phyloP scores from a whole-genome alignment of 2,797 vertebrate species.

The Smutsia gigantea region DNA sequence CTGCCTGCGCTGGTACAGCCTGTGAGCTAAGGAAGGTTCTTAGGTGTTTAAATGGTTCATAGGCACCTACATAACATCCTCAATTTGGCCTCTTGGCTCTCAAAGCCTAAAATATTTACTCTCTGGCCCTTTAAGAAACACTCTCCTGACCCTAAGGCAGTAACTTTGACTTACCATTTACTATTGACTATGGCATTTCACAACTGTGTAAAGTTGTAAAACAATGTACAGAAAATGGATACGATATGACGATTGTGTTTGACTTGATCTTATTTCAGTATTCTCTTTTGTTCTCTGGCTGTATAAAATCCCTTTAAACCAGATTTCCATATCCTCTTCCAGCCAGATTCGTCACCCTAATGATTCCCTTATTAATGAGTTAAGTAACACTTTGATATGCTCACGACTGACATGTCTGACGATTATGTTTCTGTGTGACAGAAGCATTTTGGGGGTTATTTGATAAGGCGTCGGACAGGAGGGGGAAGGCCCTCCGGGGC shows the following conservation, averaged over 20 bases:
- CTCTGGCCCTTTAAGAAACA: not conserved
- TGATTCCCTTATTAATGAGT: not conserved
- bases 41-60: not conserved
- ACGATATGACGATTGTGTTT: not conserved
- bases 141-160: not conserved
- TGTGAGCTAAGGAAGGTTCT: not conserved
- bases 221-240: not conserved
- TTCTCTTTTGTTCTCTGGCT: constrained; percentile 3
- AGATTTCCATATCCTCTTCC: not conserved
- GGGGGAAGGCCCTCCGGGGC: not conserved
- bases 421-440: not conserved
- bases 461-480: not conserved
- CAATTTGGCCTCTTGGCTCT: not conserved
- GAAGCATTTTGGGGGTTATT: not conserved
- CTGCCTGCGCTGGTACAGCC: not conserved
- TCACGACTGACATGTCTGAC: not conserved
- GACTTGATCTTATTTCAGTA: not conserved
- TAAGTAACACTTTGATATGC: not conserved
- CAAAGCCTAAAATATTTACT: constrained; percentile 17
- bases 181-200: not conserved
- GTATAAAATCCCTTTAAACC: not conserved
- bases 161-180: constrained; percentile 24
- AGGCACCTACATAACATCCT: not conserved
- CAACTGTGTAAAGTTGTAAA: not conserved
- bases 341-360: not conserved